These are phyloP conservation scores for Cottoperca gobio DNA, from an alignment of 2,797 vertebrate species.

Conservation along the genomic window DNA sequence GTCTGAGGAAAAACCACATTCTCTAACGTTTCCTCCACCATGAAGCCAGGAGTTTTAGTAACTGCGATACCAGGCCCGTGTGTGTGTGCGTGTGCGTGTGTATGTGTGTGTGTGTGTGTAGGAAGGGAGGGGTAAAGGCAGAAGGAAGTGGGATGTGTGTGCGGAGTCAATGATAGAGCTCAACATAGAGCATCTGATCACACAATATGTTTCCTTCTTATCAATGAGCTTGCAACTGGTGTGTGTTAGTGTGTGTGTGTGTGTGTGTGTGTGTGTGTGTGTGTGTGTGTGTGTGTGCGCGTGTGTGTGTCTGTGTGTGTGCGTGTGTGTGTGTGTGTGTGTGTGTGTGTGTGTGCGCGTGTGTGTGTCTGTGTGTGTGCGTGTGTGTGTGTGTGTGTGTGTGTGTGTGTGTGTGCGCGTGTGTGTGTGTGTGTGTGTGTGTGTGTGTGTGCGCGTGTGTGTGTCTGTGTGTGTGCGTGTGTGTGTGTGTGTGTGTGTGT, in stretches of 20 bases:
- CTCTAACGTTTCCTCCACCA: constrained; percentile 32
- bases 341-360: constrained; percentile 34
- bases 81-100: constrained; percentile 9
- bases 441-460: too few species aligned
- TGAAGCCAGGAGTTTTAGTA: constrained; percentile 35
- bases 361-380: constrained; percentile 36
- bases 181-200: too few species aligned
- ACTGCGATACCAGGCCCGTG: background rate
- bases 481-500: too few species aligned
- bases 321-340: constrained; percentile 34
- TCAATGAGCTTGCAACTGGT: constrained; percentile 21
- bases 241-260: too few species aligned
- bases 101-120: constrained; percentile 3
- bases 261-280: constrained; percentile 36
- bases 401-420: too few species aligned
- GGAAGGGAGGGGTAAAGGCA: too few species aligned
- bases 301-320: constrained; percentile 34
- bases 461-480: too few species aligned
- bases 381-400: constrained; percentile 35
- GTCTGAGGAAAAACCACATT: constrained; percentile 24
- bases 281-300: constrained; percentile 34
- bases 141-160: constrained; percentile 41
- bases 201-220: too few species aligned
- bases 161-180: constrained; percentile 49
- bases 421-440: too few species aligned